Base-by-base conservation (phyloP, 92 coral and sea anemone genomes). In the Virgularia gustaviana region DNA sequence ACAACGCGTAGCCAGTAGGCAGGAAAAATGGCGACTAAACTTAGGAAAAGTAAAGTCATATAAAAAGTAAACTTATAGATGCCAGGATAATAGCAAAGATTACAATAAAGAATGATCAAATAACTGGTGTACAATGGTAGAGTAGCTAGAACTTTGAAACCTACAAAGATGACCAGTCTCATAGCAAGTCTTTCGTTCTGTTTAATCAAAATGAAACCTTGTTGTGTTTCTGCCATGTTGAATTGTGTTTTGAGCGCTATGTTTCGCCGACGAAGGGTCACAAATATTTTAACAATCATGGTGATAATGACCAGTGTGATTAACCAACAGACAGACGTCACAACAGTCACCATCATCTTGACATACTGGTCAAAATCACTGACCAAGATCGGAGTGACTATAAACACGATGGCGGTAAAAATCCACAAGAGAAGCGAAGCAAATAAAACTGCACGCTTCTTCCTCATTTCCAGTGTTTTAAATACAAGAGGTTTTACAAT, bases 171-270 rank as follows among this genome's bases (percentile, higher is more conserved):
- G 32, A 30, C 19, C 44, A 68, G 23, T 10, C 33, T 61, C 51
- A 16, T 49, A 20, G 75, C 61, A 1, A 68, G 75, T 45, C 24
- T 68, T 9, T 43, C n/a, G 27, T 68, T 68, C 32, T 68, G 60
- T 22, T 68, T 68, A 31, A 68, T 68, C n/a, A 68, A 58, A 31
- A 68, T 45, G 19, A 49, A 6, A 12, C 75, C 75, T 68, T 49
- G 75, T 32, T 33, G 16, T 68, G 75, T 31, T 28, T 36, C 27
- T 11, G 61, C 15, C 31, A 68, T 10, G 25, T 68, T 68, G 27
- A 68, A 35, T 2, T 43, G 30, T 43, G 44, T 68, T 20, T 51
- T 20, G 10, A 68, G 25, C 11, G 60, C 41, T 16, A 68, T 0
- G 22, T 49, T 68, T n/a, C 75, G 31, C 10, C 33, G 75, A 10